Evolutionary conservation across 2,797 vertebrate species (phyloP).

Genomic region (Melanotaenia parkinsoni): DNA sequence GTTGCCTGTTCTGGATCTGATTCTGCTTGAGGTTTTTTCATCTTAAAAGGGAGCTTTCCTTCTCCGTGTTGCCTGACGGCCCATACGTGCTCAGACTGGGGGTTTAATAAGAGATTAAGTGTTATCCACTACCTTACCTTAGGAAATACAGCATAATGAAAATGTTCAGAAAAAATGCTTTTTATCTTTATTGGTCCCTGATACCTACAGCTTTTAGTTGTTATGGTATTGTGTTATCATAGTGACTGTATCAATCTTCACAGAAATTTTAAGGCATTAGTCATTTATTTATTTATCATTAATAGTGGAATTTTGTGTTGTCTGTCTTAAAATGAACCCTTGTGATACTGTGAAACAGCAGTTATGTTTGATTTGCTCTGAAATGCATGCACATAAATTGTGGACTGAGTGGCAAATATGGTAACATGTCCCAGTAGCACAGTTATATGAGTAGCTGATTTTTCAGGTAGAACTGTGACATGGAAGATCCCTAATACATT

Average conservation of each 20-base stretch:
- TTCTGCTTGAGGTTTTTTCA: neutral
- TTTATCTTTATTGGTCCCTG: no score
- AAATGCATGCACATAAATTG: neutral
- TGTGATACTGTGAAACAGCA: neutral
- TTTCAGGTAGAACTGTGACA: slow-evolving; percentile 39
- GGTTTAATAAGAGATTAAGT: no score
- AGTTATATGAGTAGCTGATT: slow-evolving; percentile 50
- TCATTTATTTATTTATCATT: neutral
- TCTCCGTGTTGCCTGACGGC: neutral
- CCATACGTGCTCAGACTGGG: neutral
- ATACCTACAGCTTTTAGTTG: neutral
- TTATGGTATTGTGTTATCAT: neutral
- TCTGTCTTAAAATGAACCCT: slow-evolving; percentile 10
- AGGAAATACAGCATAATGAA: no score
- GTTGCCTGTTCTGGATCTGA: neutral
- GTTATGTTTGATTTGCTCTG: slow-evolving; percentile 8
- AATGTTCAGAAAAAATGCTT: no score
- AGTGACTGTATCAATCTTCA: neutral
- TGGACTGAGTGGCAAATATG: slow-evolving; percentile 26
- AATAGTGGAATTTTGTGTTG: neutral
- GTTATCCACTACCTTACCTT: no score
- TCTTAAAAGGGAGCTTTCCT: neutral
- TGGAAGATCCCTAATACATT: slow-evolving; percentile 54
- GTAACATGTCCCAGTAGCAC: slow-evolving; percentile 48
- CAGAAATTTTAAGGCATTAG: neutral